Base-by-base conservation (phyloP, 2,797 vertebrate species). In the Centropyge bicolor region DNA sequence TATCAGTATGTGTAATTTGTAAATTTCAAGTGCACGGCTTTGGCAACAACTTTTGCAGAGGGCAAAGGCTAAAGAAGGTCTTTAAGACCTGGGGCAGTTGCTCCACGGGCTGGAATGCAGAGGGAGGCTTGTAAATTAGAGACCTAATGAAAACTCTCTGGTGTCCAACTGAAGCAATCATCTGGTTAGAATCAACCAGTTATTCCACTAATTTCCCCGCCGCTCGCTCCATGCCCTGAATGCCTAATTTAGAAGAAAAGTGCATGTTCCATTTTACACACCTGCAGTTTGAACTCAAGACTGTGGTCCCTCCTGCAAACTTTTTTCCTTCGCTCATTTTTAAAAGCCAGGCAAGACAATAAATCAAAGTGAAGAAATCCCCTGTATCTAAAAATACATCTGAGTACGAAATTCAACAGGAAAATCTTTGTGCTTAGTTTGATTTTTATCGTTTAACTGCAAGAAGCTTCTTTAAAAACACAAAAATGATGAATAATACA, bases 171-270 rank as follows among this genome's bases (percentile, higher is more conserved):
- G 95, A 94, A 97, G 96, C 96, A 97, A 97, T 99, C 98, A 99
- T 99, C 98, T 99, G 98, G 97, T 97, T 98, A 98, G 97, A 98
- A 99, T 99, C 97, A 99, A 96, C 95, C 96, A 94, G 97, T 98
- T 98, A 98, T 99, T 98, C 96, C 95, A 95, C 97, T 97, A 96
- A 98, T 98, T 98, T 98, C 96, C 96, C 95, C 93, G 92, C 96
- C 94, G 94, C 96, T 96, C 95, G 96, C 95, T 96, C 93, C 92
- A 89, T 96, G 96, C 95, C 95, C 96, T 97, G 96, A 96, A 97
- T 95, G 96, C 96, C 96, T 98, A 97, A 98, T 98, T 98, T 97
- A 96, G 95, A 95, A 95, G 95, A 97, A 95, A 97, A 96, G 95
- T 95, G 96, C 96, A 97, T 93, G 95, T 96, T 97, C 94, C 91